Conservation (phyloP, 1,140 invertebrate genomes). For the Lethocerus indicus region DNA sequence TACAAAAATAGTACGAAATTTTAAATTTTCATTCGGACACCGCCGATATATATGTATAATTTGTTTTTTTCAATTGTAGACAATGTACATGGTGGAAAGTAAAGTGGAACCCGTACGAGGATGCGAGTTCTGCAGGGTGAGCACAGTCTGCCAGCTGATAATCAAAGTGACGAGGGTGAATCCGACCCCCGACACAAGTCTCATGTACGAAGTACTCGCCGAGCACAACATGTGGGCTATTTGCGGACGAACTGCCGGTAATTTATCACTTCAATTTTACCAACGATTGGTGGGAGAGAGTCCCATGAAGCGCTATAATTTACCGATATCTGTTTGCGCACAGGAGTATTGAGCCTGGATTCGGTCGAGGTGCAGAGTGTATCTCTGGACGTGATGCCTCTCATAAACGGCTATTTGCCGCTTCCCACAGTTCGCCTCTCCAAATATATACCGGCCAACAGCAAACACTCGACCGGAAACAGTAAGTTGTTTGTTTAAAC, state of each 20-base stretch:
- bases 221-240: conserved; percentile 87
- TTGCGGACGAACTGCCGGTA: conserved; percentile 65
- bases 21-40: background rate
- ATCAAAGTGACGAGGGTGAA: conserved; percentile 43
- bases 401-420: conserved; percentile 74
- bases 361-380: conserved; percentile 49
- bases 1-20: background rate
- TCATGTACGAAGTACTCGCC: conserved; percentile 86
- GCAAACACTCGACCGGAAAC: background rate
- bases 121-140: conserved; percentile 71
- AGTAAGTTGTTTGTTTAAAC: too few relatives aligned
- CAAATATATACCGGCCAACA: conserved; percentile 70
- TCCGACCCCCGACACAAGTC: conserved; percentile 26
- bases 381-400: conserved; percentile 75
- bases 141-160: conserved; percentile 70
- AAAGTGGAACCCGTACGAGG: conserved; percentile 65
- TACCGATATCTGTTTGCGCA: conserved; percentile 10
- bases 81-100: conserved; percentile 65
- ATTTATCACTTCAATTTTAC: conserved; percentile 14
- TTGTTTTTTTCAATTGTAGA: conserved; percentile 29
- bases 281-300: too few relatives aligned
- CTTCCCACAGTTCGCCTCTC: conserved; percentile 75
- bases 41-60: background rate
- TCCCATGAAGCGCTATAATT: background rate
- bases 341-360: conserved; percentile 67